These are phyloP conservation scores for Achlya flavicornis DNA, from an alignment of 2,888 invertebrate genomes.

Conservation along the genomic window DNA sequence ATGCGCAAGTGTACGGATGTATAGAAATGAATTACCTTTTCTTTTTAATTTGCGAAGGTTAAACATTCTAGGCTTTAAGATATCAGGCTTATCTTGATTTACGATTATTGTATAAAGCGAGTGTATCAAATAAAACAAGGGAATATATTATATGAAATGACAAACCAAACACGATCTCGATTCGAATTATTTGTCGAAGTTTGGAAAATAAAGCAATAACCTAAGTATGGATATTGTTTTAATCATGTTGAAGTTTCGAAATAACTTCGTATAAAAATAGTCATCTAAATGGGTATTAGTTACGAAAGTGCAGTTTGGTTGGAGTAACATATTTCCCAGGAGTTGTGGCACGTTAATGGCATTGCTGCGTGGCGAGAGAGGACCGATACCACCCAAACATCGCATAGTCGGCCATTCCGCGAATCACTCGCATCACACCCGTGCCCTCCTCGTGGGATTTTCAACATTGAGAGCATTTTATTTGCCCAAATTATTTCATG, in stretches of 20 bases:
- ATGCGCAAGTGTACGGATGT: conserved; percentile 15
- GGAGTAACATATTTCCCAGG: conserved; percentile 44
- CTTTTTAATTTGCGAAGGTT: conserved; percentile 11
- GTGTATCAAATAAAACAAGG: conserved; percentile 12
- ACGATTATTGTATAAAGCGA: conserved; percentile 12
- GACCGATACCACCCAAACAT: conserved; percentile 40
- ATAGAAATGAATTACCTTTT: conserved; percentile 15
- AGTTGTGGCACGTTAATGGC: conserved; percentile 34
- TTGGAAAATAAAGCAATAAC: conserved; percentile 18
- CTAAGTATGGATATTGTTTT: neutral
- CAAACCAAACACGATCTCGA: conserved; percentile 11
- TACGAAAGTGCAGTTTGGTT: conserved; percentile 16
- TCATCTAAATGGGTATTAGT: conserved; percentile 9
- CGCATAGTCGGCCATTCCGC: conserved; percentile 49
- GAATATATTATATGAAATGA: conserved; percentile 13
- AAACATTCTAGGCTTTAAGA: conserved; percentile 6
- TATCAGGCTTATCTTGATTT: conserved; percentile 14
- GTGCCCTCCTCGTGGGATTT: conserved; percentile 58
- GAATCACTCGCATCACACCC: conserved; percentile 47
- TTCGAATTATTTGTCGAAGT: conserved; percentile 12
- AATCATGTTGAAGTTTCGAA: neutral
- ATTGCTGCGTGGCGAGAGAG: conserved; percentile 29
- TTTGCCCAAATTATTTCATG: conserved; percentile 63
- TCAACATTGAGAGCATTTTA: conserved; percentile 47
- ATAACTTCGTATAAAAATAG: neutral